These are phyloP conservation scores for Orius insidiosus DNA, from an alignment of 1,140 invertebrate genomes.

Conservation along the genomic window DNA sequence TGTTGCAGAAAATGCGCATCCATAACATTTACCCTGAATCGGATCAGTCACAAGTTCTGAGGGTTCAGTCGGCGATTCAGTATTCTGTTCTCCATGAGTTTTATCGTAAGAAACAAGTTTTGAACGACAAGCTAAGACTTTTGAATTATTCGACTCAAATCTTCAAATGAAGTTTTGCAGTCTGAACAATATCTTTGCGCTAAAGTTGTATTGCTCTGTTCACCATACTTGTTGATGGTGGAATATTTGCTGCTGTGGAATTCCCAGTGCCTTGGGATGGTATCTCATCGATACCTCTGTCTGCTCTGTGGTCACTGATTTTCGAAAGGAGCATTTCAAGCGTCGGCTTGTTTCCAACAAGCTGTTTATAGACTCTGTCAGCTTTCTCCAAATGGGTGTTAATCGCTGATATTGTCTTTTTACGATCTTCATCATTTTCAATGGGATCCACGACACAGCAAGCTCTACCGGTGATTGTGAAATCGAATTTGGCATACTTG, in stretches of 20 bases:
- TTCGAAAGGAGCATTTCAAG: conserved; percentile 64
- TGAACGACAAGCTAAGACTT: conserved; percentile 71
- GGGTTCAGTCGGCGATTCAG: neutral
- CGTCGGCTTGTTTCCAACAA: conserved; percentile 74
- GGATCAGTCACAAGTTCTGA: neutral
- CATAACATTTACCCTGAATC: conserved; percentile 44
- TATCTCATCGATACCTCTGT: conserved; percentile 8
- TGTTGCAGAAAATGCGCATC: conserved; percentile 68
- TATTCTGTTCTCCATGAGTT: conserved; percentile 42
- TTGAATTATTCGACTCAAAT: conserved; percentile 85
- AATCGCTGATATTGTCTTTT: conserved; percentile 32
- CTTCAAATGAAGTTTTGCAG: conserved; percentile 87
- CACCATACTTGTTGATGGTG: conserved; percentile 27
- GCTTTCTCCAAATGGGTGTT: conserved; percentile 79
- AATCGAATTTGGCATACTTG: conserved; percentile 99
- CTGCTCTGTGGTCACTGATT: conserved; percentile 55
- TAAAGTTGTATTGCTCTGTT: conserved; percentile 68
- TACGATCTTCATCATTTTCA: conserved; percentile 90
- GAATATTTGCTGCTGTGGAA: conserved; percentile 24
- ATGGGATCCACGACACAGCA: conserved; percentile 94
- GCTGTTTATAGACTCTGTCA: conserved; percentile 80
- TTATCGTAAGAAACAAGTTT: conserved; percentile 86
- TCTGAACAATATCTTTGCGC: conserved; percentile 91
- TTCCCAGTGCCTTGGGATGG: conserved; percentile 18
- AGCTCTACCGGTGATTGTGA: conserved; percentile 70